These are phyloP conservation scores for Tetropium fuscum DNA, from an alignment of 2,888 invertebrate species.

Conservation along the genomic window DNA sequence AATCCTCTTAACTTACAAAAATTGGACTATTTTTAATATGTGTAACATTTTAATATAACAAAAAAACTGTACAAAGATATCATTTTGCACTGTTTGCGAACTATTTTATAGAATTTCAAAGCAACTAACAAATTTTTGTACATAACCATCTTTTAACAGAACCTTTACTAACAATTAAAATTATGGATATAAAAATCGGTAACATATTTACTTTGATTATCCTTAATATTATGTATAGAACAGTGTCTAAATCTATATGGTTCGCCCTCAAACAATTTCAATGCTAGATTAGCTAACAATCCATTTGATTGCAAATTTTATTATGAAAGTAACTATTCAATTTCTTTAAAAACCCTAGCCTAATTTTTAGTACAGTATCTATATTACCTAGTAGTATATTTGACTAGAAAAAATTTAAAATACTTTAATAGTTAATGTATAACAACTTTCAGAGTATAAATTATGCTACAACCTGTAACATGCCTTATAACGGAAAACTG, in stretches of 20 bases:
- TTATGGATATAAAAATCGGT: not conserved
- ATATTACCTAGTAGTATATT: not conserved
- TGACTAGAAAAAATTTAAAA: conserved; percentile 4
- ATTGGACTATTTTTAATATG: not conserved
- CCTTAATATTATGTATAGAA: not conserved
- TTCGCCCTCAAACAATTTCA: conserved; percentile 8
- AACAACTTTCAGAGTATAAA: not conserved
- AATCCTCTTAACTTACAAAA: not conserved
- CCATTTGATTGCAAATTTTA: conserved; percentile 35
- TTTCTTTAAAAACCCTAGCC: conserved; percentile 26
- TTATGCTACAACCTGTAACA: not conserved
- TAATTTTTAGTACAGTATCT: not conserved
- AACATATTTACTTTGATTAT: conserved; percentile 5
- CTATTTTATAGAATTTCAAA: conserved; percentile 6
- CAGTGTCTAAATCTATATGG: conserved; percentile 3
- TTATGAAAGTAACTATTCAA: conserved; percentile 31
- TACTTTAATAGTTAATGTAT: not conserved
- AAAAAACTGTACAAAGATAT: conserved; percentile 2
- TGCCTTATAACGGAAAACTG: not conserved
- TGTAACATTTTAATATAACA: not conserved
- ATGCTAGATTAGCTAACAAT: conserved; percentile 29
- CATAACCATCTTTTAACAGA: conserved; percentile 12
- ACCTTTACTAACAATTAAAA: not conserved
- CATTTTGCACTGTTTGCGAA: conserved; percentile 14
- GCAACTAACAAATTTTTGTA: conserved; percentile 15